phyloP scores from a whole-genome alignment of 2,113 vertebrate genomes.

The Istiophorus platypterus region DNA sequence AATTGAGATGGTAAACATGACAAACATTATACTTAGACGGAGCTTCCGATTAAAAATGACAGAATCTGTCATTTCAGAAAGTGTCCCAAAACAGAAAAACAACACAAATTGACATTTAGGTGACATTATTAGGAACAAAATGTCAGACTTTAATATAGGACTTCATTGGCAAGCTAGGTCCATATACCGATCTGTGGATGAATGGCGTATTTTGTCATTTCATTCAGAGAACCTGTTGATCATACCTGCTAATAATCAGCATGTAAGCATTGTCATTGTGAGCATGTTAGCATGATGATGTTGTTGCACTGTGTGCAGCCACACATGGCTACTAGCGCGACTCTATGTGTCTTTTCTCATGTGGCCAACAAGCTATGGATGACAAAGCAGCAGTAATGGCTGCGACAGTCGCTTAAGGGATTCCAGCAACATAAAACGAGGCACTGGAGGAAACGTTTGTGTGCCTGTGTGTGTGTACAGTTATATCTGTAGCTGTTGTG shows the following conservation, averaged over 20 bases:
- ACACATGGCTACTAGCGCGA: too few species aligned
- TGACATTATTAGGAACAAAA: too few species aligned
- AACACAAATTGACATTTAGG: too few species aligned
- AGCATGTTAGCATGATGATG: too few species aligned
- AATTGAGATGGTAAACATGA: too few species aligned
- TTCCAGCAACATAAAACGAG: not conserved
- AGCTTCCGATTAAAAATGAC: not conserved
- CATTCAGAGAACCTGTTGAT: not conserved
- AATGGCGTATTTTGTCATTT: too few species aligned
- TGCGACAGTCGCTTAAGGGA: conserved; percentile 45
- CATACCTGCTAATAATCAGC: not conserved
- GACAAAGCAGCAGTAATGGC: conserved; percentile 49
- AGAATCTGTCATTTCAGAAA: not conserved
- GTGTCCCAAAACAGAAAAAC: not conserved
- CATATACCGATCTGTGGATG: too few species aligned
- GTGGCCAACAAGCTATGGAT: conserved; percentile 32
- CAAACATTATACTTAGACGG: not conserved
- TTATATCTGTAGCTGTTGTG: not conserved
- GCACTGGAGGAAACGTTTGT: not conserved
- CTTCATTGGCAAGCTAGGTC: too few species aligned
- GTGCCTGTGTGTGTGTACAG: not conserved
- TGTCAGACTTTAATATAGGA: too few species aligned
- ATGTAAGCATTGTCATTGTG: too few species aligned
- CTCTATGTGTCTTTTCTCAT: conserved; percentile 10
- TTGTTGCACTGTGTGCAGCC: too few species aligned